Evolutionary conservation across 2,888 invertebrate species (phyloP), one percentile per base, ranked within the genome.

Genomic region (Cataglyphis livida): DNA sequence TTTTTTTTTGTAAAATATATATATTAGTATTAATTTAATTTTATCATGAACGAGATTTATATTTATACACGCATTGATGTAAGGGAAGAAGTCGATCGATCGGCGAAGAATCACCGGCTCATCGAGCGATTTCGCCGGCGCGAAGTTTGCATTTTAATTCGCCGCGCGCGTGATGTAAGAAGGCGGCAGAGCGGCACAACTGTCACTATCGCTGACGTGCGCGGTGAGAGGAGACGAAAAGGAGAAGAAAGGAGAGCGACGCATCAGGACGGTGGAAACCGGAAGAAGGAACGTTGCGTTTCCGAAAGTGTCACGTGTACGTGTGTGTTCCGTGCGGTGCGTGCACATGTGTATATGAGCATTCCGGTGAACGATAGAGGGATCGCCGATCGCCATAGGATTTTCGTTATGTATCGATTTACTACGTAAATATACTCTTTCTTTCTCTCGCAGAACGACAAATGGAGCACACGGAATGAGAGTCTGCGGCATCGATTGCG

Each of bases 361-460:
- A 32, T 38, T 74, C 44, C 74, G 74, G 61, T 35, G 62, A 15
- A 61, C 62, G 61, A 61, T n/a, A 48, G 74, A 35, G 70, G 68
- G 71, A 32, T 59, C 59, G 35, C 64, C 32, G 32, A 32, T 32
- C 32, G 35, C 78, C 71, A 71, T 81, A 81, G 74, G 84, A 81
- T 84, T 86, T 85, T 89, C 88, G 87, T 90, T 90, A 92, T 90
- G 87, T 90, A 91, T 91, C 88, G 85, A 90, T 90, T 90, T 84
- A 79, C 85, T 88, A 88, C 87, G 89, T 88, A 89, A 88, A 87
- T 88, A 90, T 83, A 88, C 73, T 65, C 18, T 28, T 35, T 57
- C 35, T 35, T 64, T 44, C 75, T 21, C 74, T 32, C 75, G 64
- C 64, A 48, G 35, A 75, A 81, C 73, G 84, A 88, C 91, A 88